phyloP scores from a whole-genome alignment of 1,140 invertebrate genomes.

The Ladona fulva region DNA sequence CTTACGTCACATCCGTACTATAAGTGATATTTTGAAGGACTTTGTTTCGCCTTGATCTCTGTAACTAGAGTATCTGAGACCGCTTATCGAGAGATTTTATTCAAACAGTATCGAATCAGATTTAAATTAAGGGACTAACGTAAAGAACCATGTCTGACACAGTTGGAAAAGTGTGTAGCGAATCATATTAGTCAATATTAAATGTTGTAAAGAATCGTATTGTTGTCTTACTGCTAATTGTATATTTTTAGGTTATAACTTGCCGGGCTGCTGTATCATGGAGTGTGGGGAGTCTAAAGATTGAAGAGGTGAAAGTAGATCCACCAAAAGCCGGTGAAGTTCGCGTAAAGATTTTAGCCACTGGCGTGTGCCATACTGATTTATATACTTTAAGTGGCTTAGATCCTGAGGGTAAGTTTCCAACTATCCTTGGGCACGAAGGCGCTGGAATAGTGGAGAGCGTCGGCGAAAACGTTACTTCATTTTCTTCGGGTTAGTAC shows the following conservation, averaged over 20 bases:
- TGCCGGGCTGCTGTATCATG: constrained; percentile 90
- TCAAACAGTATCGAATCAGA: too few relatives aligned
- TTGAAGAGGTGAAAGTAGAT: constrained; percentile 91
- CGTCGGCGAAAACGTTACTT: constrained; percentile 85
- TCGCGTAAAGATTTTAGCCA: constrained; percentile 67
- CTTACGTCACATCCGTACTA: too few relatives aligned
- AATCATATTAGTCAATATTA: too few relatives aligned
- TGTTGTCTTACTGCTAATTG: too few relatives aligned
- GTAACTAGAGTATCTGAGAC: too few relatives aligned
- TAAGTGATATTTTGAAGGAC: too few relatives aligned
- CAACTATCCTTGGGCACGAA: constrained; percentile 88
- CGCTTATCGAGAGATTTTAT: too few relatives aligned
- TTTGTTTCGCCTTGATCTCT: too few relatives aligned
- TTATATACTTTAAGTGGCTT: constrained; percentile 84
- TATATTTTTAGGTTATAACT: constrained; percentile 55
- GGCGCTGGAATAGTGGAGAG: constrained; percentile 94
- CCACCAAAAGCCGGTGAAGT: constrained; percentile 80
- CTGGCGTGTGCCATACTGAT: constrained; percentile 97
- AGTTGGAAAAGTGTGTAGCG: too few relatives aligned
- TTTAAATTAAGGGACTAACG: too few relatives aligned
- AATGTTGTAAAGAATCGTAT: too few relatives aligned
- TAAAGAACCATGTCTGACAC: too few relatives aligned
- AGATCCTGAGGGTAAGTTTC: constrained; percentile 92
- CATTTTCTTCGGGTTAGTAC: constrained; percentile 61
- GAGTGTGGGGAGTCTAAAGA: constrained; percentile 70